Conservation (phyloP, 2,113 vertebrate genomes). For the Gymnocephalus cernua region DNA sequence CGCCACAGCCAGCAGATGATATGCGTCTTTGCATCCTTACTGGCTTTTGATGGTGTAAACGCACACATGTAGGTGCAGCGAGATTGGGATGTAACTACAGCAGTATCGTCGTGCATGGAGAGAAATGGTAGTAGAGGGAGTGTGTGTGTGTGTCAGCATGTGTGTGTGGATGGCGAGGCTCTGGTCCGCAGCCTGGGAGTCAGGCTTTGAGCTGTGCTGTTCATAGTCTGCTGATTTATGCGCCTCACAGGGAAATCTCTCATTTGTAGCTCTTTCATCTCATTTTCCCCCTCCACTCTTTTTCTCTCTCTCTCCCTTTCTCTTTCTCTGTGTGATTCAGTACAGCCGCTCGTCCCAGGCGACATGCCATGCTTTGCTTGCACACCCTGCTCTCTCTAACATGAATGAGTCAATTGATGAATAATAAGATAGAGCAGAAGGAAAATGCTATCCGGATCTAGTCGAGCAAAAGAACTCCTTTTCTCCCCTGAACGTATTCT, state of each 20-base stretch:
- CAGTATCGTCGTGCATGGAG: slow-evolving; percentile 24
- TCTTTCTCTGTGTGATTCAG: slow-evolving; percentile 76
- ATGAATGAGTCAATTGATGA: slow-evolving; percentile 81
- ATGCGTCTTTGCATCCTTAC: slow-evolving; percentile 32
- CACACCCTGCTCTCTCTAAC: slow-evolving; percentile 72
- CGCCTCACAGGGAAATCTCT: slow-evolving; percentile 83
- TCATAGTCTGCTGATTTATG: slow-evolving; percentile 85
- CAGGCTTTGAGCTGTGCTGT: slow-evolving; percentile 77
- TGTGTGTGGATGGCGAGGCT: slow-evolving; percentile 56
- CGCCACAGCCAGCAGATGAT: slow-evolving; percentile 28
- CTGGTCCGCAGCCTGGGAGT: slow-evolving; percentile 77
- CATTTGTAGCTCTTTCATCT: slow-evolving; percentile 85
- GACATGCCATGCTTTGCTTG: slow-evolving; percentile 76
- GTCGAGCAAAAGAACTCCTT: slow-evolving; percentile 71
- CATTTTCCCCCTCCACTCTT: slow-evolving; percentile 55
- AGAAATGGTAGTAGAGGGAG: slow-evolving; percentile 26
- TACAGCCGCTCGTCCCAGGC: slow-evolving; percentile 76
- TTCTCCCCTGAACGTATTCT: slow-evolving; percentile 73
- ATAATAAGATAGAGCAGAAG: slow-evolving; percentile 79
- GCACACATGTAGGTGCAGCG: slow-evolving; percentile 47
- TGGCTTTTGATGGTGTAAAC: slow-evolving; percentile 51
- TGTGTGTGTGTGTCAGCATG: slow-evolving; percentile 29
- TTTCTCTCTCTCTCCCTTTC: slow-evolving; percentile 41
- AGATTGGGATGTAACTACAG: slow-evolving; percentile 51
- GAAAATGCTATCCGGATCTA: slow-evolving; percentile 78